Evolutionary conservation across 2,888 invertebrate genomes (phyloP), one percentile per base, ranked within the genome.

Genomic region (Campoplex capitator): DNA sequence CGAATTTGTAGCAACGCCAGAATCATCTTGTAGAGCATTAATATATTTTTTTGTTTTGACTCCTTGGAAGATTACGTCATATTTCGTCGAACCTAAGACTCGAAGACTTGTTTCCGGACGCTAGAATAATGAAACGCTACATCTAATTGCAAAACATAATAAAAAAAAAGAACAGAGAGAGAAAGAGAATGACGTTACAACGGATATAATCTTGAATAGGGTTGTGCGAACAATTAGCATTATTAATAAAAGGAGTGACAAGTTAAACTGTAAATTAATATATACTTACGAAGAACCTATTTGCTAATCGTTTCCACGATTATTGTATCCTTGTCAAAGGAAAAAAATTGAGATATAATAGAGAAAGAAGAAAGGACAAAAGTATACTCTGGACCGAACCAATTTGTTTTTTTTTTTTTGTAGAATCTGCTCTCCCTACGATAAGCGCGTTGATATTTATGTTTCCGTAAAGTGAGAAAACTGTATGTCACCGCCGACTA

Each of bases 401-500:
- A 81, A 23, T 23, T 23, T 23, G 23, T 23, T 23, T 23, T 23
- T 23, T 23, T 23, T 23, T 38, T 70, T 56, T 58, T 48, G 32
- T 74, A 79, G 58, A 75, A 75, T 75, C 68, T 67, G 62, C 67
- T 84, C 68, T 45, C 75, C 58, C 42, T 78, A 11, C 68, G 35
- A 58, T 28, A 80, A 56, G 76, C 75, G 79, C 75, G 75, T 70
- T 74, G 54, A 84, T 74, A 62, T 84, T 58, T 84, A 70, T 78
- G 73, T 82, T 80, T 74, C 42, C 88, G 87, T 87, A 89, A 89
- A 71, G 88, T 80, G 90, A 87, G 71, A 56, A 56, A 80, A 80
- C 48, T 23, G 42, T 83, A 51, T 56, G 80, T 84, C 86, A 82
- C 73, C 91, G 90, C 89, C 90, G 90, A 92, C 90, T 91, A 92